Evolutionary conservation across 2,113 vertebrate species (phyloP).

Genomic region (Neodontobutis hainanensis): DNA sequence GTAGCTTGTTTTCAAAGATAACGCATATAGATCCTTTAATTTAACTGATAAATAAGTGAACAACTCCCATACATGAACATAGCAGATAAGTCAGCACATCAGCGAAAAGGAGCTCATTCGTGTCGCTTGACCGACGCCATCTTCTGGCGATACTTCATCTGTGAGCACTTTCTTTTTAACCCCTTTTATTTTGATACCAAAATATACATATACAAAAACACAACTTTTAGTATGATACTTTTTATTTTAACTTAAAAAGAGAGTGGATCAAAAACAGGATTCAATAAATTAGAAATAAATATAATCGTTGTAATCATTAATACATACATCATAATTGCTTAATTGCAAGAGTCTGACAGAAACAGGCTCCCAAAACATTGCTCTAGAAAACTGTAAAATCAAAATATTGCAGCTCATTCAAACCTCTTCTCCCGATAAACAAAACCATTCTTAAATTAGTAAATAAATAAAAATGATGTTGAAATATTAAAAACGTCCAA

Average conservation of each 20-base stretch:
- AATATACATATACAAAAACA: not conserved
- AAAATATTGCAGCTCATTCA: constrained; percentile 77
- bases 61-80: constrained; percentile 15
- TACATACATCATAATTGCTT: constrained; percentile 80
- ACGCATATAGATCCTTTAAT: constrained; percentile 20
- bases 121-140: constrained; percentile 19
- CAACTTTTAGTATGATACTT: constrained; percentile 70
- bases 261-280: constrained; percentile 80
- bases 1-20: constrained; percentile 1
- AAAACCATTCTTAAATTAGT: constrained; percentile 80
- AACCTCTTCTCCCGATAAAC: constrained; percentile 69
- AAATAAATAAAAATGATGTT: constrained; percentile 81
- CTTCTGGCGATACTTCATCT: constrained; percentile 40
- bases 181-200: not conserved
- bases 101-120: not conserved
- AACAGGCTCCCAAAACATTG: constrained; percentile 74
- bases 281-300: constrained; percentile 85
- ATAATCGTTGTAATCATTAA: constrained; percentile 79
- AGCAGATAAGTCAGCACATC: constrained; percentile 19
- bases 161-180: no score
- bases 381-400: constrained; percentile 81
- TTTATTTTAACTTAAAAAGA: constrained; percentile 85
- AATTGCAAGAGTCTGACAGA: constrained; percentile 77
- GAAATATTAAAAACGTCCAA: constrained; percentile 79
- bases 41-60: constrained; percentile 11